Base-by-base conservation (phyloP, 92 coral and sea anemone genomes). In the Porites evermanni region DNA sequence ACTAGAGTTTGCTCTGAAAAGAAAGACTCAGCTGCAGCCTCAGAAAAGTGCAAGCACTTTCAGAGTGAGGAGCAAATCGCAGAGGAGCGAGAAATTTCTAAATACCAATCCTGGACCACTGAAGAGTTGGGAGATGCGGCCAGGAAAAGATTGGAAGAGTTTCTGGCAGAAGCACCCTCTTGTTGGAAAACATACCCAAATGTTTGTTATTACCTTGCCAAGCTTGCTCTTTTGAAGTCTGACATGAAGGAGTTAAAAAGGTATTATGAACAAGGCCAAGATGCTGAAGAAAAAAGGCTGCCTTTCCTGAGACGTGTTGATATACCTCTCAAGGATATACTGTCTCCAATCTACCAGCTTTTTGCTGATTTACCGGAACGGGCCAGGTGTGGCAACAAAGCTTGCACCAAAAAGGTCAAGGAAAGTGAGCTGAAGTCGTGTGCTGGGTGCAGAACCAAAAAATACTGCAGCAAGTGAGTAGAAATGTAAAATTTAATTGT, bases 181-280 rank as follows among this genome's bases (percentile, higher is more conserved):
- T 94, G 98, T 71, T 86, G 70, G 50, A 90, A 94, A 73, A 84
- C 72, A 13, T 94, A 94, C 87, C 47, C 47, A 3, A 38, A 38
- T 38, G 47, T 38, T 38, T 38, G 47, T 38, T 38, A 38, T 38
- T 38, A 94, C 53, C 91, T 94, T 61, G 95, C 98, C 77, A 7
- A 0, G 4, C 77, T 86, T 74, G 79, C 79, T 60, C 0, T 81
- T 20, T 0, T 51, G 0, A 81, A 80, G 13, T 0, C 17, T 0
- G 44, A 94, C 17, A 47, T 47, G 51, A 16, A 21, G 5, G 86
- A 90, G 53, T 88, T 88, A 18, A 47, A 44, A 68, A 74, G 82
- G 74, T 80, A 76, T 77, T 86, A 83, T 51, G 94, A 90, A 81
- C 86, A 64, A n/a, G 96, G 94, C 11, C 94, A 94, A 78, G 89